A percentile compares a stretch with the other conserved stretches of the same genome.
Evolutionary conservation across 2,888 invertebrate genomes (phyloP).

Genomic region (Drosophila cognata): DNA sequence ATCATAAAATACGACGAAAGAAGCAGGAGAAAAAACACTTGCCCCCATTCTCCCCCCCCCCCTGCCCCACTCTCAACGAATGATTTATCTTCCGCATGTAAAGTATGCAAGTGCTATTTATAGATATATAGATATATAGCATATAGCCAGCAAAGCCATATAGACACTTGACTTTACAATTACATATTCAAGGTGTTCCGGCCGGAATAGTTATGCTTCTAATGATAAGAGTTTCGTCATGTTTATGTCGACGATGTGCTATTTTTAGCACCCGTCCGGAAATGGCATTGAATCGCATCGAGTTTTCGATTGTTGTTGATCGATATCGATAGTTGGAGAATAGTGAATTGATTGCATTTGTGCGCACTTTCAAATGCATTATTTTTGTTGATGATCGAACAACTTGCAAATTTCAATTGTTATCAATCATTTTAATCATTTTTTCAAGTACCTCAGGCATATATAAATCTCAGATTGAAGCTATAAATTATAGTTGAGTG

Average conservation of each 20-base stretch:
- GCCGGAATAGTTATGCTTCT: conserved; percentile 33
- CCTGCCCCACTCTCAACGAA: background rate
- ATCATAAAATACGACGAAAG: conserved; percentile 58
- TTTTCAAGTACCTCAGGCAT: background rate
- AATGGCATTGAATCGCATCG: conserved; percentile 45
- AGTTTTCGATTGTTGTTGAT: conserved; percentile 32
- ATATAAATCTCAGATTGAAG: background rate
- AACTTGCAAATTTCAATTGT: background rate
- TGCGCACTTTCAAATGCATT: background rate
- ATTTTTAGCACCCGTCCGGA: conserved; percentile 54
- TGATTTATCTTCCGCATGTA: conserved; percentile 65
- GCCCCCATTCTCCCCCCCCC: too few species aligned
- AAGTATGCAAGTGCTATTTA: conserved; percentile 11
- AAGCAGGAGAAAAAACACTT: conserved; percentile 29
- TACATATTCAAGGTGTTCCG: conserved; percentile 72
- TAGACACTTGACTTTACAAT: conserved; percentile 54
- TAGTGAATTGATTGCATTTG: background rate
- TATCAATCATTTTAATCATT: background rate
- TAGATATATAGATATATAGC: background rate
- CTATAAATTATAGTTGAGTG: background rate
- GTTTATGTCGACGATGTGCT: conserved; percentile 16
- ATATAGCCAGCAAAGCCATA: background rate
- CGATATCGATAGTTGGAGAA: conserved; percentile 30
- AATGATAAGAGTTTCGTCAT: conserved; percentile 49
- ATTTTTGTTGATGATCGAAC: background rate